Conservation (phyloP, 23 tunicate genomes). For the Ciona savignyi region DNA sequence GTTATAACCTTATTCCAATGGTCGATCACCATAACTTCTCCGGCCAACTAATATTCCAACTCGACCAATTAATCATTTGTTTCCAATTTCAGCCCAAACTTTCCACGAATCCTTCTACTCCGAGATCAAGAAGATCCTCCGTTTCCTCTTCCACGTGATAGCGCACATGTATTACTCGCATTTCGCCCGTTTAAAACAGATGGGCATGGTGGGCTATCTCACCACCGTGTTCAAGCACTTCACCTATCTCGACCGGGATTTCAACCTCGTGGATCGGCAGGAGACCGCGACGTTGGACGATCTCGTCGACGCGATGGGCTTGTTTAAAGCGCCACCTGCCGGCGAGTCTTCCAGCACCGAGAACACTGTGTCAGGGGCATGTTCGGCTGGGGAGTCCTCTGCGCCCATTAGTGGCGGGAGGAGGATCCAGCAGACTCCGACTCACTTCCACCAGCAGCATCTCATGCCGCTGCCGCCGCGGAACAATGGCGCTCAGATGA, state of each 20-base stretch:
- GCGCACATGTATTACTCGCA: slow-evolving; percentile 93
- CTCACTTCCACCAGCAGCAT: slow-evolving; percentile 9
- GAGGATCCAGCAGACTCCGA: not conserved
- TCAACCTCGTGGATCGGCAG: slow-evolving; percentile 47
- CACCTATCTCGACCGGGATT: slow-evolving; percentile 61
- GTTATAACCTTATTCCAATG: too few species aligned
- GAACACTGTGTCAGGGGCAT: not conserved
- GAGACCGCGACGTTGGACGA: slow-evolving; percentile 70
- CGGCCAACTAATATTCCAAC: too few species aligned
- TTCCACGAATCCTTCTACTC: slow-evolving; percentile 54
- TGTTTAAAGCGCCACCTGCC: slow-evolving; percentile 23
- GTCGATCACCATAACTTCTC: not conserved
- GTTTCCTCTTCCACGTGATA: slow-evolving; percentile 80
- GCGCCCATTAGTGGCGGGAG: slow-evolving; percentile 13
- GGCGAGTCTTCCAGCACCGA: not conserved
- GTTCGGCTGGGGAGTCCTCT: not conserved
- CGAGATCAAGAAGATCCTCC: slow-evolving; percentile 80
- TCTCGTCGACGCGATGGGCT: slow-evolving; percentile 57
- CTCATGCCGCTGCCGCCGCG: slow-evolving; percentile 20
- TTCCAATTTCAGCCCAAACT: slow-evolving; percentile 60
- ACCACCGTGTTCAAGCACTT: slow-evolving; percentile 78
- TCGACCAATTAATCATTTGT: not conserved
- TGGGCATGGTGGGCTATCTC: slow-evolving; percentile 66
- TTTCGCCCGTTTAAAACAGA: slow-evolving; percentile 53
- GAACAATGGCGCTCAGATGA: slow-evolving; percentile 35